These are phyloP conservation scores for Homalodisca vitripennis DNA, from an alignment of 1,140 invertebrate genomes.

Conservation along the genomic window DNA sequence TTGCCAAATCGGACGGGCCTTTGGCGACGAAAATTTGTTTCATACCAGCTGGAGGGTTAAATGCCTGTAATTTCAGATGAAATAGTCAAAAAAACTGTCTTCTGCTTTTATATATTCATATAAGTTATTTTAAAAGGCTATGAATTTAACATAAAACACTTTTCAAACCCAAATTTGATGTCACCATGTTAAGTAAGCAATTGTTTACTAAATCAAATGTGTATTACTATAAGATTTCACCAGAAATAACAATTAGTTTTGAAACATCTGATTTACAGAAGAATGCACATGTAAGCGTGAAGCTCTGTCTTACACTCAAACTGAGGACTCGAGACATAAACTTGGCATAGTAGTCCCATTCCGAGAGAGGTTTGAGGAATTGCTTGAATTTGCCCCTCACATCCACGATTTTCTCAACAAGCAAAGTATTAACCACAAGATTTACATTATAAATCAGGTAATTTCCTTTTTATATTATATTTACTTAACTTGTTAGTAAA, in stretches of 20 bases:
- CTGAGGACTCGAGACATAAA: conserved; percentile 46
- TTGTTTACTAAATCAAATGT: too few species aligned
- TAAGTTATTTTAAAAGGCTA: too few species aligned
- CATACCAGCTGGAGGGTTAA: too few species aligned
- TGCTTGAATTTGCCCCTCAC: conserved; percentile 89
- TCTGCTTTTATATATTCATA: too few species aligned
- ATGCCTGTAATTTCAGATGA: too few species aligned
- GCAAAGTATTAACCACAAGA: conserved; percentile 81
- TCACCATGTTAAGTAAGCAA: too few species aligned
- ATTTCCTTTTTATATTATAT: conserved; percentile 19
- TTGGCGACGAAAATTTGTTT: too few species aligned
- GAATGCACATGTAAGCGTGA: conserved; percentile 32
- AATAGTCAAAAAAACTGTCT: too few species aligned
- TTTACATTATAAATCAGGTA: conserved; percentile 92
- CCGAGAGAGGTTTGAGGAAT: conserved; percentile 92
- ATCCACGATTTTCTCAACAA: conserved; percentile 80
- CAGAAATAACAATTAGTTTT: not conserved
- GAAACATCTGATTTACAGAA: conserved; percentile 26
- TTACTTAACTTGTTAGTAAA: too few species aligned
- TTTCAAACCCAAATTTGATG: too few species aligned
- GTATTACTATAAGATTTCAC: conserved; percentile 16
- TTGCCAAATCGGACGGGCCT: too few species aligned
- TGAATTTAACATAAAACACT: too few species aligned
- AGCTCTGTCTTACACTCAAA: not conserved
- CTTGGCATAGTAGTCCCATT: conserved; percentile 90